Percentiles rank a stretch among this genome's conserved stretches.
Conservation (phyloP, 1,140 invertebrate species). For the Diachasmimorpha longicaudata region DNA sequence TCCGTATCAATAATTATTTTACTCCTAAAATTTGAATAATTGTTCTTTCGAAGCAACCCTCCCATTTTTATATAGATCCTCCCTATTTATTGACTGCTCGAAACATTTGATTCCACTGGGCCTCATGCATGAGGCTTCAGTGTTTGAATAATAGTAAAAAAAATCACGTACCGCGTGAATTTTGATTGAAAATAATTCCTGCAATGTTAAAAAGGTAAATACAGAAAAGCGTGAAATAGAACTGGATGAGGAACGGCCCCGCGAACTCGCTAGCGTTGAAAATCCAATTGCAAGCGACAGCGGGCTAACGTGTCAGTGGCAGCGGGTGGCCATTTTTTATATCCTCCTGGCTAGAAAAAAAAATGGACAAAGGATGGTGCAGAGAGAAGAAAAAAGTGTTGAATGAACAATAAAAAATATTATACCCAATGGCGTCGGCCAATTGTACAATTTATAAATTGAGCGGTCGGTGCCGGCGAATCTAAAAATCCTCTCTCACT, state of each 20-base stretch:
- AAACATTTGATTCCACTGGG: no score
- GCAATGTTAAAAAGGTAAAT: background rate
- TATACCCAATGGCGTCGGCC: background rate
- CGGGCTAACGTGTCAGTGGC: slow-evolving; percentile 24
- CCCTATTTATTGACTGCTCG: no score
- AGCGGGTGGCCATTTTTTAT: slow-evolving; percentile 27
- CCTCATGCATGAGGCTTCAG: no score
- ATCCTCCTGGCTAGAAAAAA: background rate
- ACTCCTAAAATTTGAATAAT: no score
- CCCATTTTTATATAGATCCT: background rate
- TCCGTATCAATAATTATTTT: no score
- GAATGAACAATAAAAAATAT: slow-evolving; percentile 5
- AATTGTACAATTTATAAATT: background rate
- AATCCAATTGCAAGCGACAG: slow-evolving; percentile 27
- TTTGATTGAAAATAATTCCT: background rate
- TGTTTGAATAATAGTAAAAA: background rate
- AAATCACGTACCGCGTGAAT: background rate
- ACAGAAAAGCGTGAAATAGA: background rate
- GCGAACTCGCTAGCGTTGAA: background rate
- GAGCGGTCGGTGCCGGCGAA: background rate
- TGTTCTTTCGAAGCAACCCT: background rate
- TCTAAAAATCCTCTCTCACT: no score
- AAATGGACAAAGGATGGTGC: background rate
- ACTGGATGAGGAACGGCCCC: background rate
- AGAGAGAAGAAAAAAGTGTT: background rate